Percentiles rank a stretch among this genome's conserved stretches.
Conservation (phyloP, 2,888 invertebrate species). For the Trissoscelio sp. region DNA sequence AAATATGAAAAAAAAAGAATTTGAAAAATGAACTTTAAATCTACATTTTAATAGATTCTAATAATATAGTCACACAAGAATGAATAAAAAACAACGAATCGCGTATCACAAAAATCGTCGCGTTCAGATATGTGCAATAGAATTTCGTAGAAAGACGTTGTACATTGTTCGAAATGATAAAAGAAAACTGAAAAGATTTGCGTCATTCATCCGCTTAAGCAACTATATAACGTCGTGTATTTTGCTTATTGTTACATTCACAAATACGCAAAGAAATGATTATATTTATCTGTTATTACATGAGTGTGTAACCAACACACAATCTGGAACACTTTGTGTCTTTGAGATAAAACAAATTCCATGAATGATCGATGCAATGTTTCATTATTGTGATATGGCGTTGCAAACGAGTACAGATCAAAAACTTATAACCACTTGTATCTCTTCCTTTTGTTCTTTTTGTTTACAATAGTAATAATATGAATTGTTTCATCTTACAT, state of each 20-base stretch:
- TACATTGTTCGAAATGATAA: conserved; percentile 60
- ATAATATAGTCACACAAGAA: too few species aligned
- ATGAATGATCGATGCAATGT: conserved; percentile 31
- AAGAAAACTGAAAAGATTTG: not conserved
- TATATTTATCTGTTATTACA: conserved; percentile 22
- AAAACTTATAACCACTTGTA: conserved; percentile 4
- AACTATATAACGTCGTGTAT: conserved; percentile 33
- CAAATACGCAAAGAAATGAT: conserved; percentile 33
- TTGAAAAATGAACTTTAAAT: too few species aligned
- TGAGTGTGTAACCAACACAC: conserved; percentile 20
- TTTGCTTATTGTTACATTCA: conserved; percentile 52
- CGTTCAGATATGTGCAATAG: conserved; percentile 69
- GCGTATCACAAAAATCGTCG: not conserved
- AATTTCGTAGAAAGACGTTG: conserved; percentile 63
- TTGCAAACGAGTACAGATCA: conserved; percentile 36
- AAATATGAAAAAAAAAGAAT: too few species aligned
- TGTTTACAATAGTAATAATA: too few species aligned
- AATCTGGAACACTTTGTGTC: conserved; percentile 53
- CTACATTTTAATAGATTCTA: too few species aligned
- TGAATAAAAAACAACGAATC: conserved; percentile 48
- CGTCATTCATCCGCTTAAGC: conserved; percentile 28
- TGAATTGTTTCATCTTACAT: conserved; percentile 4
- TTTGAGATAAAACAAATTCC: conserved; percentile 47
- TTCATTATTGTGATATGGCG: conserved; percentile 47
- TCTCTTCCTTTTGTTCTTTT: not conserved